phyloP scores from a whole-genome alignment of 2,888 invertebrate genomes.

The Rotaria macrura region DNA sequence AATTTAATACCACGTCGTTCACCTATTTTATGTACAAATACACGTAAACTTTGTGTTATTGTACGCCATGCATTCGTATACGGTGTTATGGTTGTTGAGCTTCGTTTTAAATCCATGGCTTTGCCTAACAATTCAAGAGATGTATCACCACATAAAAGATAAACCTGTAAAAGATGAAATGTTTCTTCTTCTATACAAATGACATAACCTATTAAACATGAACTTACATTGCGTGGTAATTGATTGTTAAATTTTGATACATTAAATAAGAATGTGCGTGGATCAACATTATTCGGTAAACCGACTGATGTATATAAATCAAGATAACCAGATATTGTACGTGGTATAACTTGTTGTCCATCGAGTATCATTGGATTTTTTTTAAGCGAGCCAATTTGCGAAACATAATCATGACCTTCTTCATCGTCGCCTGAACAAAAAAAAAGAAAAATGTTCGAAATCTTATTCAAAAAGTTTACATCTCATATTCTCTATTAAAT shows the following conservation, averaged over 20 bases:
- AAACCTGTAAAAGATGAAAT: neutral
- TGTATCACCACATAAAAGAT: slow-evolving; percentile 32
- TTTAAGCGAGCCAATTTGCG: slow-evolving; percentile 28
- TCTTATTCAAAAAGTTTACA: no score
- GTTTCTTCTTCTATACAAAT: no score
- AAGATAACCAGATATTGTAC: slow-evolving; percentile 28
- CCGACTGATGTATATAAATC: slow-evolving; percentile 29
- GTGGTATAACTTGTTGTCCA: slow-evolving; percentile 29
- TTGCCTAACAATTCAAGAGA: slow-evolving; percentile 29
- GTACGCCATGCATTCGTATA: slow-evolving; percentile 20
- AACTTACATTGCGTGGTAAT: slow-evolving; percentile 21
- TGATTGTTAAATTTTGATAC: slow-evolving; percentile 30
- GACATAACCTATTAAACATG: no score
- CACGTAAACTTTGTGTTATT: slow-evolving; percentile 24
- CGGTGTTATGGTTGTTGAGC: neutral
- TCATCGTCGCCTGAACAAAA: slow-evolving; percentile 21
- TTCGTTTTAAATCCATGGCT: slow-evolving; percentile 28
- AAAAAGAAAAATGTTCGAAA: no score
- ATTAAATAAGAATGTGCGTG: slow-evolving; percentile 30
- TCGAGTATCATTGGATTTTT: slow-evolving; percentile 24
- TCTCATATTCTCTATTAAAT: no score
- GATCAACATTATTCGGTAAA: slow-evolving; percentile 27
- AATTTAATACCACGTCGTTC: slow-evolving; percentile 32
- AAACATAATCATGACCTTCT: slow-evolving; percentile 25
- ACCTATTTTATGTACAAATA: slow-evolving; percentile 26